A percentile compares a stretch with the other conserved stretches of the same genome.
phyloP scores from a whole-genome alignment of 1,140 invertebrate genomes.

The Pseudomyrmex flavicornis region DNA sequence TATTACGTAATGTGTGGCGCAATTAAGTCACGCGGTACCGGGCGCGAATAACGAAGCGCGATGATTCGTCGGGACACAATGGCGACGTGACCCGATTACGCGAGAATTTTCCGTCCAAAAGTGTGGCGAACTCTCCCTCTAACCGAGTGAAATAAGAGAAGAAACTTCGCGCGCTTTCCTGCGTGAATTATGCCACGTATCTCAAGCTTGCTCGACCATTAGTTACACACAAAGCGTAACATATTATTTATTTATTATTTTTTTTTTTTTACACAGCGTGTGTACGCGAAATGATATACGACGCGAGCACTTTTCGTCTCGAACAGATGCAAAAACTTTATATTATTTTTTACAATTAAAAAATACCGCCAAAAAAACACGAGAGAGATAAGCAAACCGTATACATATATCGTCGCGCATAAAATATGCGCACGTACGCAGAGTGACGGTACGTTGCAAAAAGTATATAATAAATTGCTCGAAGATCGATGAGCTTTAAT shows the following conservation, averaged over 20 bases:
- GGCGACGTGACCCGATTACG: conserved; percentile 18
- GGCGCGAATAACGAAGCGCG: conserved; percentile 9
- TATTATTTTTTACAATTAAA: background rate
- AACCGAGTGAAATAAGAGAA: conserved; percentile 12
- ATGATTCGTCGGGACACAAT: conserved; percentile 48
- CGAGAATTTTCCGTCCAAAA: conserved; percentile 29
- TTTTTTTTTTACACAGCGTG: background rate
- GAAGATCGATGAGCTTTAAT: conserved; percentile 48
- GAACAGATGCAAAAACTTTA: no score
- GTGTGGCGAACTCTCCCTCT: background rate
- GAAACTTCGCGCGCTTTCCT: background rate
- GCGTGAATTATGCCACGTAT: conserved; percentile 2
- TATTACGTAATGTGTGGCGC: conserved; percentile 57
- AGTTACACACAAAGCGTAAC: background rate
- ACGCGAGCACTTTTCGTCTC: no score
- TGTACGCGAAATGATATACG: no score
- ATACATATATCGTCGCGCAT: background rate
- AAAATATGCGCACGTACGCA: conserved; percentile 8
- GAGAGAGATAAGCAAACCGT: no score
- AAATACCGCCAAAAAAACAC: background rate
- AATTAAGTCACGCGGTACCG: conserved; percentile 47
- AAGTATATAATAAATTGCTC: background rate
- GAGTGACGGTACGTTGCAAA: background rate
- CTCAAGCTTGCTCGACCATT: background rate
- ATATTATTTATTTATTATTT: background rate